Conservation (phyloP, 2,888 invertebrate species). For the Caenorhabditis afra region DNA sequence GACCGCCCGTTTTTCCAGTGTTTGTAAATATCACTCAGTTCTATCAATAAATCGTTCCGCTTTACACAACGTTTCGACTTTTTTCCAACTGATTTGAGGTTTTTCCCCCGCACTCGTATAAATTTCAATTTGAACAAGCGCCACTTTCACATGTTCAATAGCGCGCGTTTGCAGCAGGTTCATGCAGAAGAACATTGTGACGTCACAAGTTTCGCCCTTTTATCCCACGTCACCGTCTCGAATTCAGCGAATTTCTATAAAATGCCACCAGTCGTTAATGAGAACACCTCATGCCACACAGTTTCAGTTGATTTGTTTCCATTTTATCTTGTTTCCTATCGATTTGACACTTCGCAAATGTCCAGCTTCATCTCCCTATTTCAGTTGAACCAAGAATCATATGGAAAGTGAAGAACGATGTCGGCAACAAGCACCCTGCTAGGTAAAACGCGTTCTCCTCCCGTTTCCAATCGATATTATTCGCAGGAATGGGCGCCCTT, state of each 20-base stretch:
- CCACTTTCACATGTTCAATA: constrained; percentile 1
- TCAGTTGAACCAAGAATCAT: constrained; percentile 1
- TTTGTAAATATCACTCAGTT: constrained; percentile 21
- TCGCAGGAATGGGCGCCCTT: constrained; percentile 80
- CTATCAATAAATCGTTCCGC: constrained; percentile 1
- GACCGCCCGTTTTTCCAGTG: background rate
- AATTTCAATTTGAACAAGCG: constrained; percentile 17
- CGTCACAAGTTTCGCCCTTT: constrained; percentile 16
- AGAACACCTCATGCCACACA: no score
- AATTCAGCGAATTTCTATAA: constrained; percentile 16
- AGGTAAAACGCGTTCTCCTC: constrained; percentile 20
- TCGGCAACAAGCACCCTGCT: constrained; percentile 39
- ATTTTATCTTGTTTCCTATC: background rate
- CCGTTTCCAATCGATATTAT: background rate
- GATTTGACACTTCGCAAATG: background rate
- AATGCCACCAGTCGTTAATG: background rate
- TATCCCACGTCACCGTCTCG: constrained; percentile 39
- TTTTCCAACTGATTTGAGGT: background rate
- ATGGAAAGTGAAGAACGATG: constrained; percentile 43
- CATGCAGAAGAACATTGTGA: background rate
- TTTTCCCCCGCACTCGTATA: background rate
- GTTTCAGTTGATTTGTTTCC: no score
- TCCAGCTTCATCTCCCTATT: background rate
- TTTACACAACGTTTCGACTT: background rate
- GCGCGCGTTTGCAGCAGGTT: constrained; percentile 29